These are phyloP conservation scores for Tyto alba DNA, from an alignment of 2,113 vertebrate genomes.

Conservation along the genomic window DNA sequence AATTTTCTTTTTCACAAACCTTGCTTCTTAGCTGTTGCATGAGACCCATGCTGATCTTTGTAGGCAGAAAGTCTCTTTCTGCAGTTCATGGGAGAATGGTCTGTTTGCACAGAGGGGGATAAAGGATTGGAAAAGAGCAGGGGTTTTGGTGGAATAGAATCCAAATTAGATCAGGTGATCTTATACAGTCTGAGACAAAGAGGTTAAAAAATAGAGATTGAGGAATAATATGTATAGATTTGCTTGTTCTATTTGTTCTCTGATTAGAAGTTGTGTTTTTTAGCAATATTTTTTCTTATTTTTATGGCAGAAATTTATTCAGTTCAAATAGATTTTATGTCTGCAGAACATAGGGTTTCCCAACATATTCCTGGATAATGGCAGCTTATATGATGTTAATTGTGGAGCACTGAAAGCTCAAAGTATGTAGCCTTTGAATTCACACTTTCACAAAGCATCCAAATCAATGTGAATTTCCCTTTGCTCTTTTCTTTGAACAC, in stretches of 20 bases:
- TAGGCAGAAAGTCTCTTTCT: not conserved
- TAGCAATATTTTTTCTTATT: not conserved
- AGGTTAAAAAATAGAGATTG: not conserved
- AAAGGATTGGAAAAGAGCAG: not conserved
- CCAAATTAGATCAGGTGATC: not conserved
- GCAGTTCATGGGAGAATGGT: not conserved
- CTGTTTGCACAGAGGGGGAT: not conserved
- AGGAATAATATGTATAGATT: not conserved
- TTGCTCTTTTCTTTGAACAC: not conserved
- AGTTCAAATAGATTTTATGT: not conserved
- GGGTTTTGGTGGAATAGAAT: not conserved
- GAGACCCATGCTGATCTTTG: not conserved
- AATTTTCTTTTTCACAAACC: not conserved
- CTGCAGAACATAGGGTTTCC: not conserved
- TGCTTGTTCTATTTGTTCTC: not conserved
- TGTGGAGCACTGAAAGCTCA: not conserved
- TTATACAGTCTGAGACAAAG: not conserved
- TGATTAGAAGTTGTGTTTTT: not conserved
- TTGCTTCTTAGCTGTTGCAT: not conserved
- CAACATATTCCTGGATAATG: not conserved
- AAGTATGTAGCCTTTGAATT: not conserved
- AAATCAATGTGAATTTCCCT: not conserved
- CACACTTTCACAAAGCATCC: not conserved
- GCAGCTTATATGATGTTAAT: not conserved
- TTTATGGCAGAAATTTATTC: not conserved